Base-by-base conservation (phyloP, 2,797 vertebrate species). In the Hemitrygon akajei region DNA sequence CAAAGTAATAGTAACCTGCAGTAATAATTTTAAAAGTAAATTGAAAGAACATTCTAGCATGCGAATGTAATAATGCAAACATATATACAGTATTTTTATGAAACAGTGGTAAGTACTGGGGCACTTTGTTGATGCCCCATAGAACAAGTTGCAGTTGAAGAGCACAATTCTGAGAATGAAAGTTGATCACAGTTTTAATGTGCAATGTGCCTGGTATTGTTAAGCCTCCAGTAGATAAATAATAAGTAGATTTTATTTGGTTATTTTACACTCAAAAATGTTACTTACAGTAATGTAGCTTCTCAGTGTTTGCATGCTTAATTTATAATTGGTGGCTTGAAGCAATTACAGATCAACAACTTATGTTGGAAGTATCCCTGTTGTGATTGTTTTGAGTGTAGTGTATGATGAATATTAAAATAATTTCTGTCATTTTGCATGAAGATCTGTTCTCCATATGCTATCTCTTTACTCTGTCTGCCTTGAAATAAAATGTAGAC, bases 131-230 rank as follows among this genome's bases (percentile, higher is more conserved):
- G 40, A 56, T 75, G 76, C 71, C 25, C 73, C 25, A 93, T 75
- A 76, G 91, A 16, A 93, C 91, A 89, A 56, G 27, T 76, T 93
- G 71, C 7, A 75, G 56, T 93, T 30, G 47, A 93, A 76, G 73
- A 56, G 56, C 12, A 76, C 56, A 22, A 93, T 69, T 27, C 56
- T 12, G 6, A 93, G 86, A 69, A 56, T 76, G 40, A 93, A 75
- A 56, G 37, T 16, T 76, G 20, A 71, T 75, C 34, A 73, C 27
- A 76, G 40, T 93, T 76, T 75, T 58, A 93, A 30, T 93, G 71
- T 47, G 27, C 56, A 34, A 20, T 75, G 27, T 76, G 40, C 14
- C 11, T 76, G 14, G 73, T 58, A 76, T 0, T 58, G 60, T 69
- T 89, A 22, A 37, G 16, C 27, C 60, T n/a, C n/a, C 47, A 30